Evolutionary conservation across 2,797 vertebrate species (phyloP).

Genomic region (Crax fasciolata): DNA sequence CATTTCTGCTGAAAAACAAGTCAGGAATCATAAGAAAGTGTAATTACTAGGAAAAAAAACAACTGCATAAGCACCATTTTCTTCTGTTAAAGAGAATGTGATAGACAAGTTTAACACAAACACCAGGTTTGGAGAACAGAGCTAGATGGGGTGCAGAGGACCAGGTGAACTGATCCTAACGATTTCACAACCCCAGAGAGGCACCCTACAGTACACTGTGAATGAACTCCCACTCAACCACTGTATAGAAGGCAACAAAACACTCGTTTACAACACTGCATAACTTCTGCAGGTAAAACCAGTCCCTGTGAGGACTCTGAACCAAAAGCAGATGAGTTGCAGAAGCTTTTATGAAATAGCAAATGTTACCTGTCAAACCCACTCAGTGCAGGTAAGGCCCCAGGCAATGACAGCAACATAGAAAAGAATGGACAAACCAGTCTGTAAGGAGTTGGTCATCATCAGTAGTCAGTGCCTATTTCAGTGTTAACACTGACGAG

Average conservation of each 20-base stretch:
- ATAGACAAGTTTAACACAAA: not conserved
- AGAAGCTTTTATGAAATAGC: constrained; percentile 26
- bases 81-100: not conserved
- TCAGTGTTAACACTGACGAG: constrained; percentile 52
- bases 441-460: constrained; percentile 30
- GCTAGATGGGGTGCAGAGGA: not conserved
- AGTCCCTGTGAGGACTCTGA: constrained; percentile 45
- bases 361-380: not conserved
- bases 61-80: not conserved
- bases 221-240: constrained; percentile 32
- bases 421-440: constrained; percentile 19
- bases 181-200: not conserved
- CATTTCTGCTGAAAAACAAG: not conserved
- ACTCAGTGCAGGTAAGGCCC: not conserved
- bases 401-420: not conserved
- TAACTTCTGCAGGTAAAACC: constrained; percentile 52
- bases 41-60: not conserved
- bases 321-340: constrained; percentile 3
- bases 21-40: not conserved
- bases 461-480: constrained; percentile 7
- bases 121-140: not conserved
- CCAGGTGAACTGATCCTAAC: not conserved
- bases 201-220: not conserved
- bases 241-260: not conserved
- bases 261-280: not conserved